These are phyloP conservation scores for Scaptomyza parva DNA, from an alignment of 2,888 invertebrate species.

Conservation along the genomic window DNA sequence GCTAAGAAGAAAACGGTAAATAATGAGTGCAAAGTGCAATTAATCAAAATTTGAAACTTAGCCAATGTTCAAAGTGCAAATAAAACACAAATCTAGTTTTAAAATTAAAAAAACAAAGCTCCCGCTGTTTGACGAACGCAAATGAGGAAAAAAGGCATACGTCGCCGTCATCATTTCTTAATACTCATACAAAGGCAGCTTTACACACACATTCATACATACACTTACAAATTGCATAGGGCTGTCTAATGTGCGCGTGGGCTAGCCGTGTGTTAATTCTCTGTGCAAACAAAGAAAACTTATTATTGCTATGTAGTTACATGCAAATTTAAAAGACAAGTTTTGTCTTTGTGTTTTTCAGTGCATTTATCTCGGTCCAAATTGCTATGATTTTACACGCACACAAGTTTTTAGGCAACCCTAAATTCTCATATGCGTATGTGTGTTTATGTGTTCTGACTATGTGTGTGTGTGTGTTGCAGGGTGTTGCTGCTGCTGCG, in stretches of 20 bases:
- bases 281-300: constrained; percentile 36
- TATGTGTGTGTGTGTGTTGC: constrained; percentile 57
- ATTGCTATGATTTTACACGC: constrained; percentile 22
- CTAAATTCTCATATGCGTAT: constrained; percentile 51
- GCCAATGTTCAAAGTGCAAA: constrained; percentile 35
- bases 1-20: constrained; percentile 60
- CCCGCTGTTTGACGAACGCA: constrained; percentile 54
- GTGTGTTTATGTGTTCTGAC: constrained; percentile 44
- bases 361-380: constrained; percentile 7
- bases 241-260: constrained; percentile 56
- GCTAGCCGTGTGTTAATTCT: constrained; percentile 25
- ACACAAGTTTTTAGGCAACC: constrained; percentile 54
- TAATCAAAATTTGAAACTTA: constrained; percentile 12
- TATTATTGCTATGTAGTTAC: constrained; percentile 6
- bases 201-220: constrained; percentile 23
- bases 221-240: constrained; percentile 51
- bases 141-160: constrained; percentile 65
- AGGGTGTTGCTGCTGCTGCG: constrained; percentile 75
- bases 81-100: constrained; percentile 10
- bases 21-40: constrained; percentile 60
- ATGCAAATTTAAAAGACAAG: constrained; percentile 2
- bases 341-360: constrained; percentile 1
- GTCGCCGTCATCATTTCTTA: constrained; percentile 79
- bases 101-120: constrained; percentile 48
- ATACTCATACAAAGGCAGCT: constrained; percentile 63